Base-by-base conservation (phyloP, 2,113 vertebrate species). In the Seriola rivoliana region DNA sequence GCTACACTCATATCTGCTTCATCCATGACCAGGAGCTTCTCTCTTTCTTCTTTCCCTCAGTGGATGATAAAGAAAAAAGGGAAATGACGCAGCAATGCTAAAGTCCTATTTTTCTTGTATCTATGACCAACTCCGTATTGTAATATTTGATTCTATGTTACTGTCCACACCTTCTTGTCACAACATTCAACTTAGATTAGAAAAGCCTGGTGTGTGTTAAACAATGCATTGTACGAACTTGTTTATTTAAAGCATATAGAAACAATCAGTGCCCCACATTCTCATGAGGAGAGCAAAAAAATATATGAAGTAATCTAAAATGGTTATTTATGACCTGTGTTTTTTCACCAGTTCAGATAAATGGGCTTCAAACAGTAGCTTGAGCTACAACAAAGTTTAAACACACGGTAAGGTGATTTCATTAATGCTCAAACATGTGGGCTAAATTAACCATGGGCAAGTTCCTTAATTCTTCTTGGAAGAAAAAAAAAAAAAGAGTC, bases 341-440 rank as follows among this genome's bases (percentile, higher is more conserved):
- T 44, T 16, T 58, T 57, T 72, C 5, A 57, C 4, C 5, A 75
- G 54, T 46, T 63, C n/a, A 34, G 7, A 57, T 62, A 34, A 50
- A 9, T 8, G 3, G 44, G 52, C 42, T 57, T 36, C 64, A 78
- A 71, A 62, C 48, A 40, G 52, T 65, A 77, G 21, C 63, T 64
- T 4, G 1, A 1, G 2, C 7, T 29, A 17, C 21, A 1, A 70
- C 1, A 54, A n/a, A 58, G 65, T 62, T 69, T 50, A 50, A 32
- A 63, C 6, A 81, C 13, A 59, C 42, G 17, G 23, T 70, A n/a
- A 72, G 19, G 14, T 23, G 42, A 71, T 13, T 36, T 36, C 6
- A 36, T 1, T 36, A 36, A 64, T 14, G 4, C 16, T 40, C 12
- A 64, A 5, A 7, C 21, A 46, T 1, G 34, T 25, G 32, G 19